phyloP scores from a whole-genome alignment of 2,797 vertebrate genomes.

The Sarcophilus harrisii region DNA sequence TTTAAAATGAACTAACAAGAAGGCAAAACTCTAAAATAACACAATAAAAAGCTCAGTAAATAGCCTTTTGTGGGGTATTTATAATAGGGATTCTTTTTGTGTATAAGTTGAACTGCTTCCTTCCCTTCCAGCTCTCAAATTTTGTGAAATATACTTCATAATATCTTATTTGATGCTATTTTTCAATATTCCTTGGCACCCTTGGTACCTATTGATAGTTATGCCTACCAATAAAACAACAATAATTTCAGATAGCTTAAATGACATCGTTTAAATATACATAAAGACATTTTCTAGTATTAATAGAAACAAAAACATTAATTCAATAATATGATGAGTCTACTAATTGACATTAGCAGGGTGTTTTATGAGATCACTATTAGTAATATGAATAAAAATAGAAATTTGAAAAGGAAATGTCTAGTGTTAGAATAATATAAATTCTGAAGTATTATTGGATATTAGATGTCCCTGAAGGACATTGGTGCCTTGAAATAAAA shows the following conservation, averaged over 20 bases:
- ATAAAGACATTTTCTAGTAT: not conserved
- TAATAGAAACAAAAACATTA: not conserved
- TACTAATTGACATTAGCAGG: not conserved
- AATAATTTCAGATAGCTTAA: not conserved
- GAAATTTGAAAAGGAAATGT: not conserved
- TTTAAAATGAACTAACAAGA: not conserved
- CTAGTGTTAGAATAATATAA: not conserved
- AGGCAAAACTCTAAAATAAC: not conserved
- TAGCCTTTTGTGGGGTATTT: not conserved
- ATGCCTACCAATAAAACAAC: not conserved
- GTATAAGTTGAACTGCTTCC: not conserved
- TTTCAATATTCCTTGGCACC: not conserved
- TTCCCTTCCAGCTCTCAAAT: not conserved
- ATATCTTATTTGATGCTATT: not conserved
- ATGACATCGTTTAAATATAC: not conserved
- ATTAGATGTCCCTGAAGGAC: not conserved
- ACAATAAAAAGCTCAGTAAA: not conserved
- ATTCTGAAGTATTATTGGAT: conserved; percentile 3
- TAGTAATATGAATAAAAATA: not conserved
- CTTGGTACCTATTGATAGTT: not conserved
- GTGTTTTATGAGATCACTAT: not conserved
- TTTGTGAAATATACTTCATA: not conserved
- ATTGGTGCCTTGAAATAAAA: not conserved
- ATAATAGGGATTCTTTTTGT: not conserved
- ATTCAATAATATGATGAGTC: not conserved